phyloP scores from a whole-genome alignment of 2,113 vertebrate species.

The Nyctibius bracteatus region DNA sequence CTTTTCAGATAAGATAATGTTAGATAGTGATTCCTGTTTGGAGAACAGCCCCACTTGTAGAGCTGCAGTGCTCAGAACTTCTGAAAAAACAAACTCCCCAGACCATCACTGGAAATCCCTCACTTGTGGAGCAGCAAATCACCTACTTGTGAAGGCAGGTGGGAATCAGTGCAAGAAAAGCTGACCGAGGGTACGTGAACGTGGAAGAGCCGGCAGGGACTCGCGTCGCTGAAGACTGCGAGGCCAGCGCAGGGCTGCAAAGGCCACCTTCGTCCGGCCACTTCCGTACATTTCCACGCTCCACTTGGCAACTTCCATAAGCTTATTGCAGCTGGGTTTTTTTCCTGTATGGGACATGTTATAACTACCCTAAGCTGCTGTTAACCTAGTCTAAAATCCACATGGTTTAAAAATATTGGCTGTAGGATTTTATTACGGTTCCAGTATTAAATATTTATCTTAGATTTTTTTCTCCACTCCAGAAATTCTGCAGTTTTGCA shows the following conservation, averaged over 20 bases:
- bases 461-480: neutral
- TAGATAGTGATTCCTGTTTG: neutral
- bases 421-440: neutral
- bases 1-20: fast-evolving
- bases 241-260: neutral
- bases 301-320: neutral
- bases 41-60: neutral
- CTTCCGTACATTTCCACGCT: neutral
- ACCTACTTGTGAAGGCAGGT: too few relatives aligned
- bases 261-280: neutral
- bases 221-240: fast-evolving
- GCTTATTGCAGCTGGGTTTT: neutral
- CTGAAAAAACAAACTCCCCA: neutral
- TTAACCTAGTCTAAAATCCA: neutral
- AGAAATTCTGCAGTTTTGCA: neutral
- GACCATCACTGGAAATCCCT: fast-evolving
- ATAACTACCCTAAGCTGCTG: neutral
- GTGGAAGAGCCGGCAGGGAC: neutral
- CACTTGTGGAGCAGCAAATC: neutral
- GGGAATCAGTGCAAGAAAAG: too few relatives aligned
- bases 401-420: fast-evolving
- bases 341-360: neutral
- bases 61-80: neutral
- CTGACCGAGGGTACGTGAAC: fast-evolving
- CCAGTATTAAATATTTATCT: neutral